These are phyloP conservation scores for Coregonus sp. DNA, from an alignment of 2,797 vertebrate genomes.

Conservation along the genomic window DNA sequence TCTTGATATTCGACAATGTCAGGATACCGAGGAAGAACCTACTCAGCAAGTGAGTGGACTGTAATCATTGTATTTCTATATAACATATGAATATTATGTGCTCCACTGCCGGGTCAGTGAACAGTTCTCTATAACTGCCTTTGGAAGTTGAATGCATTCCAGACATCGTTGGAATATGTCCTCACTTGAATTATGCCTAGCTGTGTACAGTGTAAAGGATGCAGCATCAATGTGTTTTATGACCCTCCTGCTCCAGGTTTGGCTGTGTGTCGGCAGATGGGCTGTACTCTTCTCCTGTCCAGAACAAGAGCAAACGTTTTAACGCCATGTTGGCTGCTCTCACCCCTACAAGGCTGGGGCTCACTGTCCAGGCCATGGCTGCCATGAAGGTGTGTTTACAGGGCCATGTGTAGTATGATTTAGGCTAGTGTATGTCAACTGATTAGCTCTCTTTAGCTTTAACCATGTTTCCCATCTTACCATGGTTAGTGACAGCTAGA, in stretches of 20 bases:
- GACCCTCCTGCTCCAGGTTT: constrained; percentile 51
- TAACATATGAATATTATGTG: neutral
- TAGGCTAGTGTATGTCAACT: neutral
- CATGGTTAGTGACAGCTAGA: constrained; percentile 17
- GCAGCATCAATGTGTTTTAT: neutral
- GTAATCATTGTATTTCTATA: neutral
- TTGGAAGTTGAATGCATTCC: neutral
- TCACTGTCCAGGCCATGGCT: constrained; percentile 63
- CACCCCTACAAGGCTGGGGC: constrained; percentile 56
- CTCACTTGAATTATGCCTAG: neutral
- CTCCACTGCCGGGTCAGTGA: neutral
- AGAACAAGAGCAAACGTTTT: constrained; percentile 57
- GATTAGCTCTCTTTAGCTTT: neutral
- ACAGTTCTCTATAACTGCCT: neutral
- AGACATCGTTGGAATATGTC: neutral
- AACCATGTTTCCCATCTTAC: neutral
- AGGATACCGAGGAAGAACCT: constrained; percentile 69
- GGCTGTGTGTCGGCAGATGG: constrained; percentile 58
- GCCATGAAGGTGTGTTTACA: constrained; percentile 60
- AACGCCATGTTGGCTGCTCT: constrained; percentile 60
- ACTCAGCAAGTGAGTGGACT: constrained; percentile 65
- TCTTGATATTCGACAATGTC: constrained; percentile 69
- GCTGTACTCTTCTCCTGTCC: constrained; percentile 56
- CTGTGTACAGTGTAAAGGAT: neutral
- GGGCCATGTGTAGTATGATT: neutral